These are phyloP conservation scores for Elephas maximus DNA, from an alignment of 2,113 vertebrate genomes.

Conservation along the genomic window DNA sequence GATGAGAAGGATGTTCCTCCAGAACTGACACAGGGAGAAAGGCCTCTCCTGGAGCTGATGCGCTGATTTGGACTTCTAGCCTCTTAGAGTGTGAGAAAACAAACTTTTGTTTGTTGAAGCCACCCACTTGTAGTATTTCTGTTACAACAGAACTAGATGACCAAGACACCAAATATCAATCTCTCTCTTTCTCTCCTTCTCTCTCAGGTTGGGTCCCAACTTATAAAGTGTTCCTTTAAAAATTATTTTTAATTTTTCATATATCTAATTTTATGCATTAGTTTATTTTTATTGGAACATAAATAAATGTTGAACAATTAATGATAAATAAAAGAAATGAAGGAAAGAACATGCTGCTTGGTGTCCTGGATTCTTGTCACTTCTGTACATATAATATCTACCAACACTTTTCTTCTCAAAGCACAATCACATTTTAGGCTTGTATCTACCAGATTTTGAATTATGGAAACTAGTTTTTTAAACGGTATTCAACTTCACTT, in stretches of 20 bases:
- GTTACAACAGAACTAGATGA: too few relatives aligned
- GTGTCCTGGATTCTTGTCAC: not conserved
- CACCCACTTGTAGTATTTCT: too few relatives aligned
- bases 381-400: not conserved
- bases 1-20: too few relatives aligned
- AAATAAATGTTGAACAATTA: not conserved
- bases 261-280: not conserved
- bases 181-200: not conserved
- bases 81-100: too few relatives aligned
- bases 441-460: not conserved
- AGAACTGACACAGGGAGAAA: too few relatives aligned
- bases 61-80: too few relatives aligned
- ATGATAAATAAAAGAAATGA: not conserved
- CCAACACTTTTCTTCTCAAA: not conserved
- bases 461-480: not conserved
- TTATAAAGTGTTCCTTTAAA: not conserved
- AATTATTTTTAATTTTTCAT: not conserved
- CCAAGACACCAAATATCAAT: not conserved
- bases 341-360: not conserved
- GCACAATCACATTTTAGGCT: not conserved
- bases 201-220: not conserved
- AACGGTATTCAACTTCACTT: not conserved
- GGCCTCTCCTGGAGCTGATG: too few relatives aligned
- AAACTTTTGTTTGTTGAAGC: too few relatives aligned
- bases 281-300: not conserved